A percentile compares a stretch with the other conserved stretches of the same genome.
Evolutionary conservation across 2,113 vertebrate genomes (phyloP).

Genomic region (Toxotes chatareus): DNA sequence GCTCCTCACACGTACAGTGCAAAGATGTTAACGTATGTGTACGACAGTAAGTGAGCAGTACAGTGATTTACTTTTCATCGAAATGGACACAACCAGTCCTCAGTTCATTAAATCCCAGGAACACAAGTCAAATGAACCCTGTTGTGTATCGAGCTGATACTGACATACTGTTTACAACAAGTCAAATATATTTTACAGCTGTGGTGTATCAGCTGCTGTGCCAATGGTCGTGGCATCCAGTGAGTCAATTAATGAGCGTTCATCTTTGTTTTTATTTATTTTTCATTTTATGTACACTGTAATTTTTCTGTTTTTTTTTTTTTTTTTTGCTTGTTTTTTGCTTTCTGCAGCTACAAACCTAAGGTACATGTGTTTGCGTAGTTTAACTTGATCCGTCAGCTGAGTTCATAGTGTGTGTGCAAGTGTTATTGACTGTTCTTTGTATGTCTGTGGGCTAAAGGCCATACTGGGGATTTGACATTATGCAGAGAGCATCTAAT

Average conservation of each 20-base stretch:
- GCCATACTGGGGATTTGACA: constrained; percentile 23
- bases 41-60: not conserved
- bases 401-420: not conserved
- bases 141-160: not conserved
- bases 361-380: not conserved
- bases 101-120: constrained; percentile 5
- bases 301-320: not conserved
- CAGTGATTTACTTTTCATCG: not conserved
- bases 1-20: too few species aligned
- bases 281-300: not conserved
- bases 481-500: constrained; percentile 50
- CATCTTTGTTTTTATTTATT: not conserved
- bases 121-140: not conserved
- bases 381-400: not conserved
- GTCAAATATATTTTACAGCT: not conserved
- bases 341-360: not conserved
- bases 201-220: not conserved
- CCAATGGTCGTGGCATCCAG: not conserved
- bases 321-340: too few species aligned
- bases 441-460: constrained; percentile 22
- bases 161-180: not conserved
- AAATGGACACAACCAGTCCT: not conserved
- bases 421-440: constrained; percentile 21
- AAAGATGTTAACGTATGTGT: not conserved
- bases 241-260: not conserved